Percentiles rank a stretch among this genome's conserved stretches.
These are phyloP conservation scores for Formicarius rufipectus DNA, from an alignment of 2,113 vertebrate genomes.

Conservation along the genomic window DNA sequence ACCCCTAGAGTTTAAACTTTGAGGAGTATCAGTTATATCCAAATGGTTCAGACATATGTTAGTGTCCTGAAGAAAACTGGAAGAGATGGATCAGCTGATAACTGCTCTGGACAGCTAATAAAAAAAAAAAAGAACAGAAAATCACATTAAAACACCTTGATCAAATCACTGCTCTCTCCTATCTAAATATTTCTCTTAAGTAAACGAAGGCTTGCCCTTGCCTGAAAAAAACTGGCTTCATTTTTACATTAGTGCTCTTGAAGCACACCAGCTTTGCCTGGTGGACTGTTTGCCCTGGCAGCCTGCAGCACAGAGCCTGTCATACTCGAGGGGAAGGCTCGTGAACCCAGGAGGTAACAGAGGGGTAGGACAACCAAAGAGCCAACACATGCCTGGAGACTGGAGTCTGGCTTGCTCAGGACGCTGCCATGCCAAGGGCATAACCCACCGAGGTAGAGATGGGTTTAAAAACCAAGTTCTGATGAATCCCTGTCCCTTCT, in stretches of 20 bases:
- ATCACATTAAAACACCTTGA: slow-evolving; percentile 47
- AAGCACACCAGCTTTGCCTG: neutral
- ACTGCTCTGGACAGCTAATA: slow-evolving; percentile 4
- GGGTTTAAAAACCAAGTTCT: neutral
- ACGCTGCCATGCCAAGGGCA: neutral
- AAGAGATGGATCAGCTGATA: slow-evolving; percentile 47
- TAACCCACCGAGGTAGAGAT: neutral
- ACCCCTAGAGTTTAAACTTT: slow-evolving; percentile 42
- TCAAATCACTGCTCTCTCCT: neutral
- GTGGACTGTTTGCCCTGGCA: neutral
- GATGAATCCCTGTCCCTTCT: neutral
- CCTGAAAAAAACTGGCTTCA: neutral
- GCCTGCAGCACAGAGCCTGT: neutral
- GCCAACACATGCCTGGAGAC: rapidly evolving
- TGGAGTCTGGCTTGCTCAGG: rapidly evolving
- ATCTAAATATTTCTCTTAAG: slow-evolving; percentile 12
- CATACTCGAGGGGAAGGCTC: neutral
- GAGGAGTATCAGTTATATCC: slow-evolving; percentile 34
- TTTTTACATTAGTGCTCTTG: neutral
- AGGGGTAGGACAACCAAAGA: neutral
- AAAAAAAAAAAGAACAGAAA: neutral
- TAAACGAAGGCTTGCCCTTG: neutral
- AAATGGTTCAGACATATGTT: slow-evolving; percentile 41
- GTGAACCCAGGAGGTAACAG: neutral
- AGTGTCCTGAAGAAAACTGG: slow-evolving; percentile 33